Percentiles rank a stretch among this genome's conserved stretches.
Conservation (phyloP, 1,140 invertebrate species). For the Euwallacea fornicatus region DNA sequence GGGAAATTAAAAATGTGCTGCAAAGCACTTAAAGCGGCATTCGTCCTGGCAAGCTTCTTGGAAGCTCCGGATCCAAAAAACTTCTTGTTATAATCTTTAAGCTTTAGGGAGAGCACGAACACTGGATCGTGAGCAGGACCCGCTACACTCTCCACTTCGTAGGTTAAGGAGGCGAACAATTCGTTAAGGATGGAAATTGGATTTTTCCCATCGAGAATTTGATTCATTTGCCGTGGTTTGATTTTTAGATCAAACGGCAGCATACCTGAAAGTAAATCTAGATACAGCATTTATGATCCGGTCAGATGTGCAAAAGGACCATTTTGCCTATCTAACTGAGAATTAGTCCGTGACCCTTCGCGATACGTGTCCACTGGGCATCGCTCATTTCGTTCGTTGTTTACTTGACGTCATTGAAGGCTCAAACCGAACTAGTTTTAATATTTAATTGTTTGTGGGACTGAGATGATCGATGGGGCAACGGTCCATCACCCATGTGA, state of each 20-base stretch:
- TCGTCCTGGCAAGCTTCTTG: slow-evolving; percentile 79
- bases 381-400: too few species aligned
- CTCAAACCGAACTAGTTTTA: too few species aligned
- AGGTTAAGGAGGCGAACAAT: slow-evolving; percentile 73
- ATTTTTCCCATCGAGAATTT: slow-evolving; percentile 55
- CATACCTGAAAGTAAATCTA: slow-evolving; percentile 13
- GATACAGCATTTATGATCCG: too few species aligned
- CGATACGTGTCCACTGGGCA: too few species aligned
- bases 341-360: too few species aligned
- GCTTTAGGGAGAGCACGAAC: slow-evolving; percentile 80
- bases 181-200: slow-evolving; percentile 88
- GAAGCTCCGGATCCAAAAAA: slow-evolving; percentile 73
- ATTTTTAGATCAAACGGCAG: slow-evolving; percentile 10
- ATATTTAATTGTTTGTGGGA: too few species aligned
- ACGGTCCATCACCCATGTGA: too few species aligned
- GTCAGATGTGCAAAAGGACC: too few species aligned
- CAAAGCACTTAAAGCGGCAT: slow-evolving; percentile 75
- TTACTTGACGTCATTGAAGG: too few species aligned
- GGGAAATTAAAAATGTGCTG: slow-evolving; percentile 20
- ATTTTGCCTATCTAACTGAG: too few species aligned
- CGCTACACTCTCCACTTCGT: slow-evolving; percentile 71
- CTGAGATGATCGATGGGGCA: too few species aligned
- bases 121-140: slow-evolving; percentile 84
- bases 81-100: slow-evolving; percentile 64
- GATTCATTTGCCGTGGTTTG: slow-evolving; percentile 25